These are phyloP conservation scores for Neosilurus mollespiculum DNA, from an alignment of 2,797 vertebrate species.

Conservation along the genomic window DNA sequence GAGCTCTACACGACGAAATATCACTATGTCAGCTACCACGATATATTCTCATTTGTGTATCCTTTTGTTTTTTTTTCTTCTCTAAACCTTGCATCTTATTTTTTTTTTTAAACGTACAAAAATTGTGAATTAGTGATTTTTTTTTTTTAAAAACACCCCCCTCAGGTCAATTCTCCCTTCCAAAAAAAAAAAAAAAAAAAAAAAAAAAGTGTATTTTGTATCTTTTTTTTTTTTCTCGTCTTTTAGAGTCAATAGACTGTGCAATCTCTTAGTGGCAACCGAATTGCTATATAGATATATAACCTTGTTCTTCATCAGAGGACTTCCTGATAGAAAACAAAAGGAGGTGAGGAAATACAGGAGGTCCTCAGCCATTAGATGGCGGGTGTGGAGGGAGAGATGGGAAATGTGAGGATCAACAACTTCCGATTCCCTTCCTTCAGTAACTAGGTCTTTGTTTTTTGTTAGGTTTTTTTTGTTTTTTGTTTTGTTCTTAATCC, in stretches of 20 bases:
- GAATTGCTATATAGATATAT: slow-evolving; percentile 81
- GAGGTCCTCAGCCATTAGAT: slow-evolving; percentile 92
- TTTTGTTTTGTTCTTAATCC: slow-evolving; percentile 65
- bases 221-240: slow-evolving; percentile 72
- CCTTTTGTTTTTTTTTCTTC: slow-evolving; percentile 75
- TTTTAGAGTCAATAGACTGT: slow-evolving; percentile 93
- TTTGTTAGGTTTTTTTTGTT: slow-evolving; percentile 43
- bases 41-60: slow-evolving; percentile 69
- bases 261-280: slow-evolving; percentile 96
- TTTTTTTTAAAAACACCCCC: slow-evolving; percentile 59
- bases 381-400: slow-evolving; percentile 78
- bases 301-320: slow-evolving; percentile 64
- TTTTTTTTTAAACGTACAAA: slow-evolving; percentile 74
- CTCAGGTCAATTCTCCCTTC: slow-evolving; percentile 56
- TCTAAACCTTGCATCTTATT: slow-evolving; percentile 78
- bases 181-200: slow-evolving; percentile 60
- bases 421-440: slow-evolving; percentile 63
- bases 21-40: slow-evolving; percentile 93
- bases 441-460: slow-evolving; percentile 49
- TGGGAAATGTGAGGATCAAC: slow-evolving; percentile 70
- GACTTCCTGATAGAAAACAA: slow-evolving; percentile 66
- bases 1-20: slow-evolving; percentile 82
- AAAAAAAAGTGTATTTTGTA: slow-evolving; percentile 52
- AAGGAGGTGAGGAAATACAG: slow-evolving; percentile 52
- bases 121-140: slow-evolving; percentile 78